Conservation (phyloP, 1,140 invertebrate genomes). For the Atopsyche davidsoni region DNA sequence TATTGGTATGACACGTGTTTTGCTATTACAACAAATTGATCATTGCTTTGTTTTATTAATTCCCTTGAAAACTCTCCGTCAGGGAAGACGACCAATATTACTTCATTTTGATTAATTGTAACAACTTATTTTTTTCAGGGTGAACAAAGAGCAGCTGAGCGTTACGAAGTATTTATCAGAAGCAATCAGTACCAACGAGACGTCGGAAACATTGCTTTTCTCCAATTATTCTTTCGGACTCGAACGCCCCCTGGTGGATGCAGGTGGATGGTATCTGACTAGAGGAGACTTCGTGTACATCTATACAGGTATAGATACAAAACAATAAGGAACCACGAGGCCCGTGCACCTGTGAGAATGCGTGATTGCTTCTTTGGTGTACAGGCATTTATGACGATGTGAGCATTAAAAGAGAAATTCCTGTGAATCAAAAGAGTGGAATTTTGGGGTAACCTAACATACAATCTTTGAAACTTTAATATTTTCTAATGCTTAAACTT, state of each 20-base stretch:
- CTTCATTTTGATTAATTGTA: not conserved
- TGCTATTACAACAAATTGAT: not conserved
- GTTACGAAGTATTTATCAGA: no score
- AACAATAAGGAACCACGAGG: no score
- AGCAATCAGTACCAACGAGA: not conserved
- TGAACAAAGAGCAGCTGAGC: conserved; percentile 21
- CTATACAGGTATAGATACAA: not conserved
- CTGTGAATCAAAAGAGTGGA: no score
- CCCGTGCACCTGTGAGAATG: no score
- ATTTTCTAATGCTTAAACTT: not conserved
- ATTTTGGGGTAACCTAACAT: no score
- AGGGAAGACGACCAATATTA: no score
- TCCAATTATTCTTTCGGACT: not conserved
- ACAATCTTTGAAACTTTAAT: not conserved
- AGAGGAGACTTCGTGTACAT: not conserved
- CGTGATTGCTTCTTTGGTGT: no score
- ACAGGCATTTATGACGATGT: no score
- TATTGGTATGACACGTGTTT: conserved; percentile 2
- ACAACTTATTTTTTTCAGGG: conserved; percentile 9
- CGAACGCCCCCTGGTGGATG: not conserved
- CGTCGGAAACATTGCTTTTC: not conserved
- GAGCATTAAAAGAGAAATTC: no score
- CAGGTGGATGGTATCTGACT: not conserved
- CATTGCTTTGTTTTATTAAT: not conserved
- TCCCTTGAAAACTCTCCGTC: no score